Evolutionary conservation across 2,888 invertebrate genomes (phyloP), one percentile per base, ranked within the genome.

Genomic region (Listrodromus nycthemerus): DNA sequence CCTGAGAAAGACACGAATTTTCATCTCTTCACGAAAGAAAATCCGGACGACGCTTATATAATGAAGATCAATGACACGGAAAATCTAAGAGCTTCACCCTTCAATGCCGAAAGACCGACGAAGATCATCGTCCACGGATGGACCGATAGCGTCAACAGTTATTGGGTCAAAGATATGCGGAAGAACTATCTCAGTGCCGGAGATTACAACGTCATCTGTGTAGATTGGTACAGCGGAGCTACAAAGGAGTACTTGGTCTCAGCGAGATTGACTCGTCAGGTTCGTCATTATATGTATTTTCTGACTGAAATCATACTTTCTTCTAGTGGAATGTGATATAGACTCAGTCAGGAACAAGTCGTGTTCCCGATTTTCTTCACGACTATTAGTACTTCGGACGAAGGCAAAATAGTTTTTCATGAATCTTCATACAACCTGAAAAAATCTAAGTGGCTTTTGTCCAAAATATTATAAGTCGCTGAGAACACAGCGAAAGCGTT

Each of bases 71-170:
- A 85, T n/a, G 89, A 90, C 63, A 37, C 71, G 1, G 78, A 67
- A 5, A 89, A 78, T 48, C 61, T 92, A 5, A 78, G 73, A 13
- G 37, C 52, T 33, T 91, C 90, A 0, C 81, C 86, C 48, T 91
- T 92, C 27, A 87, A 85, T 16, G 6, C 73, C 13, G 74, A 82
- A 4, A 55, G 71, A 33, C 79, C 86, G 0, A 91, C 91, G 0
- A 94, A 94, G 89, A 87, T 94, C n/a, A 86, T 94, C 3, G 91
- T 94, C 30, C 94, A 94, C 78, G 94, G 94, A 24, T 94, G 94
- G 93, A 91, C 92, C 1, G 94, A 94, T 82, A 93, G 91, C 71
- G 91, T 89, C 19, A 89, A 89, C 45, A 89, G 91, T 19, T 85
- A 82, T 10, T 92, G 92, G 92, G 75, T 91, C 6, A 87, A 87